Evolutionary conservation across 2,113 vertebrate species (phyloP).

Genomic region (Rattus rattus): DNA sequence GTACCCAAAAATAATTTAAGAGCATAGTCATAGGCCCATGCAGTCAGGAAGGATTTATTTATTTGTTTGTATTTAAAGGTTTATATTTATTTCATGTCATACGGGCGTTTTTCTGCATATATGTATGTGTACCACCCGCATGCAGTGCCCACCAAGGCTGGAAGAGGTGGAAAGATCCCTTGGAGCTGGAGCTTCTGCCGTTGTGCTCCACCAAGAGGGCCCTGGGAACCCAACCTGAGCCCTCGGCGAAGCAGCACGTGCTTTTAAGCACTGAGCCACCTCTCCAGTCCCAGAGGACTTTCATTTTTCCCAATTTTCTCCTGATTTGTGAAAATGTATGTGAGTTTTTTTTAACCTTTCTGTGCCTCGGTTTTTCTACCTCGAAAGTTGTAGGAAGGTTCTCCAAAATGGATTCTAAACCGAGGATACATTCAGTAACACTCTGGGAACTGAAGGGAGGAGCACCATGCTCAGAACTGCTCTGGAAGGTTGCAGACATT

Average conservation of each 20-base stretch:
- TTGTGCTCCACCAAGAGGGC: not conserved
- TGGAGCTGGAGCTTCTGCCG: not conserved
- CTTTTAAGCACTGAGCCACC: not conserved
- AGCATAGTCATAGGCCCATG: conserved; percentile 23
- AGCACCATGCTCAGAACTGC: not conserved
- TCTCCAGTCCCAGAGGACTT: not conserved
- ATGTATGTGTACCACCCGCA: not conserved
- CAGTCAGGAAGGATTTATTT: conserved; percentile 35
- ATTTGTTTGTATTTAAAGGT: not conserved
- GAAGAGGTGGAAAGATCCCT: not conserved
- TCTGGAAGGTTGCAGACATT: not conserved
- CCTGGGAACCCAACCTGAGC: not conserved
- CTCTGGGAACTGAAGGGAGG: not conserved
- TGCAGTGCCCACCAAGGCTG: not conserved
- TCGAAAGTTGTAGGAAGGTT: conserved; percentile 61
- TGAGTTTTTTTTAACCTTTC: conserved; percentile 67
- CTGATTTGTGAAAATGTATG: conserved; percentile 61
- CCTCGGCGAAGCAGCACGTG: not conserved
- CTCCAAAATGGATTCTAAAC: not conserved
- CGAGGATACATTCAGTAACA: not conserved
- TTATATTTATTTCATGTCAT: not conserved
- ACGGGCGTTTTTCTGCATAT: not conserved
- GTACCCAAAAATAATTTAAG: conserved; percentile 31
- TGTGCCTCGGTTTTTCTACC: conserved; percentile 80
- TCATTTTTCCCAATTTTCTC: conserved; percentile 50